Percentiles rank a stretch among this genome's conserved stretches.
These are phyloP conservation scores for Zoanthus sansibaricus DNA, from an alignment of 92 coral and sea anemone species.

Conservation along the genomic window DNA sequence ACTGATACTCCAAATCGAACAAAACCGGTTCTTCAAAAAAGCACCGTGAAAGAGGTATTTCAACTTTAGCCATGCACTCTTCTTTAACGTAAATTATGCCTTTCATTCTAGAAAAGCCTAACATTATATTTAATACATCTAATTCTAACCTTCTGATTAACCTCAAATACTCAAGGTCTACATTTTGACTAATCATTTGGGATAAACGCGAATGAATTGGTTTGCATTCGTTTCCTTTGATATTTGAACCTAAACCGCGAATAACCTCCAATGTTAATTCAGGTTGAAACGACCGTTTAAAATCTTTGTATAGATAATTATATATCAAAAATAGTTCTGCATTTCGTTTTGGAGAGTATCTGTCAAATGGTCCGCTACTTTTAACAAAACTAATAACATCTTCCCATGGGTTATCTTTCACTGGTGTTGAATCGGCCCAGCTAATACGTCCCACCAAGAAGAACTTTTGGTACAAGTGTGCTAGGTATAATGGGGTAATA, in stretches of 20 bases:
- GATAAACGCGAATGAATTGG: too few relatives aligned
- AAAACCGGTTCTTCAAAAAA: too few relatives aligned
- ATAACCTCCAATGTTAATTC: slow-evolving; percentile 17
- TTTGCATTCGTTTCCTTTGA: neutral
- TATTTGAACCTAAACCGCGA: neutral
- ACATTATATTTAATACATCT: too few relatives aligned
- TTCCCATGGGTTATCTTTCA: neutral
- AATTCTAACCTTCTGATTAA: too few relatives aligned
- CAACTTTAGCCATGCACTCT: too few relatives aligned
- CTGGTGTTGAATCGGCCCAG: neutral
- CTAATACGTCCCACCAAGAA: neutral
- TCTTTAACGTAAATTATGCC: too few relatives aligned
- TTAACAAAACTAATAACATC: neutral
- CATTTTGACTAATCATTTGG: neutral
- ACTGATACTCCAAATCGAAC: too few relatives aligned
- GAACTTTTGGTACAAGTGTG: slow-evolving; percentile 8
- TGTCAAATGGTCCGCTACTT: neutral
- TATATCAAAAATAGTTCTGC: slow-evolving; percentile 27
- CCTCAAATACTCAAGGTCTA: too few relatives aligned
- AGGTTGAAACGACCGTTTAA: neutral
- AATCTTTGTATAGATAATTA: slow-evolving; percentile 1
- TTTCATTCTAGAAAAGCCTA: too few relatives aligned
- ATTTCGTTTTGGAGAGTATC: neutral
- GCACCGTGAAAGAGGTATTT: too few relatives aligned
- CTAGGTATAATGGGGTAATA: slow-evolving; percentile 11